Conservation (phyloP, 2,797 vertebrate species). For the Acanthurus tractus region DNA sequence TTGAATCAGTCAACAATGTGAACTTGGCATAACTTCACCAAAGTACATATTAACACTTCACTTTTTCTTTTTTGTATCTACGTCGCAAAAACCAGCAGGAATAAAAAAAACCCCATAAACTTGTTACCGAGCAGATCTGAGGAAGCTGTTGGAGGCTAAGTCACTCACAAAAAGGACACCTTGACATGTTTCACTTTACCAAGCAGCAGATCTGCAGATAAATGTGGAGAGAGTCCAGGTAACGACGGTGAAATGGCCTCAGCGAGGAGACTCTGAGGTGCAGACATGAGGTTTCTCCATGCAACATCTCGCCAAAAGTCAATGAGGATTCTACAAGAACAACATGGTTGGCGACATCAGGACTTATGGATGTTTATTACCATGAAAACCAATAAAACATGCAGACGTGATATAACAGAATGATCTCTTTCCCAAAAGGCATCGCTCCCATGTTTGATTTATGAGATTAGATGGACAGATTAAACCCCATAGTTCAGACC, state of each 20-base stretch:
- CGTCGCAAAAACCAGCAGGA: background rate
- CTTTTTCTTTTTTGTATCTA: background rate
- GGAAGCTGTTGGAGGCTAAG: conserved; percentile 1
- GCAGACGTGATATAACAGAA: background rate
- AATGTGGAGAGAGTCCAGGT: conserved; percentile 17
- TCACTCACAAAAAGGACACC: conserved; percentile 19
- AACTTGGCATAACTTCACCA: conserved; percentile 3
- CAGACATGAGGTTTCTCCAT: background rate
- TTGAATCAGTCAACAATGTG: background rate
- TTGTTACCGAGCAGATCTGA: background rate
- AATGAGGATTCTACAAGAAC: background rate
- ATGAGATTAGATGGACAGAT: conserved; percentile 15
- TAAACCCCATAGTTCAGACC: conserved; percentile 17
- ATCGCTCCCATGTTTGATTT: conserved; percentile 3
- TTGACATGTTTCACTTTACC: conserved; percentile 32
- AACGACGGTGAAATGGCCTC: background rate
- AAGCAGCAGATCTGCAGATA: conserved; percentile 10
- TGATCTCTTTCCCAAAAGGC: background rate
- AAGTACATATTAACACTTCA: background rate
- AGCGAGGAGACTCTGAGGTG: background rate
- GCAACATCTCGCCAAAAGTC: background rate
- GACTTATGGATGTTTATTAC: background rate
- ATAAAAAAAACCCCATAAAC: conserved; percentile 8
- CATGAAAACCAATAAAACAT: background rate
- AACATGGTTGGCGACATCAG: background rate